These are phyloP conservation scores for Macrotus californicus DNA, from an alignment of 2,113 vertebrate genomes.

Conservation along the genomic window DNA sequence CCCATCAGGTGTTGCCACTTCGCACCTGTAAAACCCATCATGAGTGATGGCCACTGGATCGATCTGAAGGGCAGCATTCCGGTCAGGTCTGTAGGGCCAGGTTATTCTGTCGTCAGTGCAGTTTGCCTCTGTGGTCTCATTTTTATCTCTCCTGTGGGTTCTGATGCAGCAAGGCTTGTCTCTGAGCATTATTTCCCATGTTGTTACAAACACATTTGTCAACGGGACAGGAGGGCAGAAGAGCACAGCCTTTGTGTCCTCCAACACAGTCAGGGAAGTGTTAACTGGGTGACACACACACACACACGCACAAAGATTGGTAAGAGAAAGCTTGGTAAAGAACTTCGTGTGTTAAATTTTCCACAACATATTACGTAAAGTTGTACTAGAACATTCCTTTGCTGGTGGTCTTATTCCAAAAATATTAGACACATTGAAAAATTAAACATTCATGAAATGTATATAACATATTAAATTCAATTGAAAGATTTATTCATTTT, in stretches of 20 bases:
- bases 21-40: slow-evolving; percentile 69
- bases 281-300: slow-evolving; percentile 26
- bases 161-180: background rate
- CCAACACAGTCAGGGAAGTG: fast-evolving
- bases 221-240: fast-evolving
- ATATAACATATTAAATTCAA: background rate
- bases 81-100: slow-evolving; percentile 32
- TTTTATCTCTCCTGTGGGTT: background rate
- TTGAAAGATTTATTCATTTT: background rate
- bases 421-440: background rate
- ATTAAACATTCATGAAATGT: background rate
- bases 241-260: background rate
- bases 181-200: slow-evolving; percentile 48
- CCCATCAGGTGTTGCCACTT: fast-evolving
- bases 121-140: background rate
- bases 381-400: background rate
- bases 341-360: background rate
- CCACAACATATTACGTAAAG: background rate
- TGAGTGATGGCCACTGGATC: slow-evolving; percentile 10
- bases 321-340: background rate
- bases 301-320: background rate
- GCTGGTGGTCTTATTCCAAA: background rate
- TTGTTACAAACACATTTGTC: fast-evolving
- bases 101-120: slow-evolving; percentile 53
- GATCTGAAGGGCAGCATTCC: slow-evolving; percentile 48